Percentiles rank a stretch among this genome's conserved stretches.
phyloP scores from a whole-genome alignment of 2,113 vertebrate species.

The Fregata magnificens region DNA sequence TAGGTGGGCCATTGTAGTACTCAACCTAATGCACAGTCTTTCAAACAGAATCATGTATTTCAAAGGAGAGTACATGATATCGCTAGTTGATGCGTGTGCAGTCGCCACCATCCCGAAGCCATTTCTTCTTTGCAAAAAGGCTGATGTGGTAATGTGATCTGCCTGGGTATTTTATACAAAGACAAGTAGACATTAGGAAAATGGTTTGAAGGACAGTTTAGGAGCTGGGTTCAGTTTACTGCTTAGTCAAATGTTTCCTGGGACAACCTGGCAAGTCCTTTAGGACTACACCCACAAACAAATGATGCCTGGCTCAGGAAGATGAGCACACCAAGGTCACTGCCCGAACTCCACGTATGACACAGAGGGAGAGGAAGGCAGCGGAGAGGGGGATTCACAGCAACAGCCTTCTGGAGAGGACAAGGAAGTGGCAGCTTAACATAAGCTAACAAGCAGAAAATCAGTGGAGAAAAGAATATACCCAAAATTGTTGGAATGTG shows the following conservation, averaged over 20 bases:
- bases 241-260: neutral
- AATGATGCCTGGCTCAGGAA: neutral
- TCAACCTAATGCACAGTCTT: neutral
- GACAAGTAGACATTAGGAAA: neutral
- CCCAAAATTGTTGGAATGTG: neutral
- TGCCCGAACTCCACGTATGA: neutral
- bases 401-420: neutral
- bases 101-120: neutral
- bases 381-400: neutral
- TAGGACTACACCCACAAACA: neutral
- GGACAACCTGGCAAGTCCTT: neutral
- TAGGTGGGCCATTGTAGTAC: neutral
- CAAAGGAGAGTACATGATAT: neutral
- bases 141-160: neutral
- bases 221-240: neutral
- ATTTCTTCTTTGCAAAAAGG: neutral
- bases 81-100: neutral
- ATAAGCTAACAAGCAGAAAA: neutral
- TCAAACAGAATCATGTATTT: neutral
- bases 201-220: neutral
- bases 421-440: neutral
- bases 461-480: neutral
- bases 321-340: neutral
- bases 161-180: neutral
- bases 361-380: neutral